A percentile compares a stretch with the other conserved stretches of the same genome.
Evolutionary conservation across 2,113 vertebrate species (phyloP).

Genomic region (Lucifuga dentata): DNA sequence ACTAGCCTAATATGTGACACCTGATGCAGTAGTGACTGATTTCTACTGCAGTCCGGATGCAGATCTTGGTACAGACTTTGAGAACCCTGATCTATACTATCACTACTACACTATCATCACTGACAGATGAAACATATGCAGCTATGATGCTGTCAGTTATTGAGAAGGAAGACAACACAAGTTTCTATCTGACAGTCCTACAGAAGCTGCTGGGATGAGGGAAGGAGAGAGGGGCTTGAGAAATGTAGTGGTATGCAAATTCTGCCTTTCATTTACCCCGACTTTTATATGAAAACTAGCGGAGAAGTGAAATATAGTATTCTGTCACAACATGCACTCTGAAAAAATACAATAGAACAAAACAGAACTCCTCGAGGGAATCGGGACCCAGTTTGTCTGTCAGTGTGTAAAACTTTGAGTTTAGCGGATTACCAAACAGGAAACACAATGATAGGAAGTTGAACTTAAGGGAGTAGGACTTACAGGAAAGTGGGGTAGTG

Average conservation of each 20-base stretch:
- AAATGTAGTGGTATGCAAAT: slow-evolving; percentile 70
- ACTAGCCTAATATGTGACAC: too few relatives aligned
- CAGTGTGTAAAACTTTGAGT: slow-evolving; percentile 59
- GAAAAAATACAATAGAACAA: slow-evolving; percentile 58
- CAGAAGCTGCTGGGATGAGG: slow-evolving; percentile 37
- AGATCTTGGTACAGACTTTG: too few relatives aligned
- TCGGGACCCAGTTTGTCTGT: slow-evolving; percentile 69
- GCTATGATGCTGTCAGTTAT: slow-evolving; percentile 11
- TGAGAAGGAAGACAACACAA: slow-evolving; percentile 25
- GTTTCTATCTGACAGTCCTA: slow-evolving; percentile 64
- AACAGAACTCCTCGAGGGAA: slow-evolving; percentile 62
- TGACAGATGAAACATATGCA: slow-evolving; percentile 2
- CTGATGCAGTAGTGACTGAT: too few relatives aligned
- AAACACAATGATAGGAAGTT: slow-evolving; percentile 60
- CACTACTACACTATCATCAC: not conserved
- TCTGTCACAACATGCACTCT: slow-evolving; percentile 76
- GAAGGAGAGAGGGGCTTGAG: not conserved
- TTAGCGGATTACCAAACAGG: slow-evolving; percentile 47
- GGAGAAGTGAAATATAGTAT: slow-evolving; percentile 71
- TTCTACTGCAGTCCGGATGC: too few relatives aligned
- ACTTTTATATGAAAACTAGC: slow-evolving; percentile 77
- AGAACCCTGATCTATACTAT: not conserved
- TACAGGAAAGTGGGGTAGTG: slow-evolving; percentile 97
- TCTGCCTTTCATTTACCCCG: slow-evolving; percentile 73
- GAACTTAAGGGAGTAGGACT: slow-evolving; percentile 83